These are phyloP conservation scores for Lerema accius DNA, from an alignment of 1,140 invertebrate species.

Conservation along the genomic window DNA sequence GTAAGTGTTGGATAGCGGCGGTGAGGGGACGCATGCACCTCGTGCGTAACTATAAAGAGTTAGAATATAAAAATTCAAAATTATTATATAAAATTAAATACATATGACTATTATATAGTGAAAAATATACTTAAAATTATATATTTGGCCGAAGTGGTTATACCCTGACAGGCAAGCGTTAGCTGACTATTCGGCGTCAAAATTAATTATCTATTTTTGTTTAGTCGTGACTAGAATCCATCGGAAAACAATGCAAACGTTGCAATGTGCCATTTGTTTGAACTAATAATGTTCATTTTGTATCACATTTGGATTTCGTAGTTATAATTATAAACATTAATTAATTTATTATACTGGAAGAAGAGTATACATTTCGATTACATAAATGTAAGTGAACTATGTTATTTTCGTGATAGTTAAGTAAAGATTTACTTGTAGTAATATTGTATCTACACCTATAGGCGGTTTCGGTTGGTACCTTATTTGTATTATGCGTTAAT, in stretches of 20 bases:
- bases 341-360: conserved; percentile 76
- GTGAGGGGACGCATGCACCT: conserved; percentile 56
- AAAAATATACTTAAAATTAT: conserved; percentile 81
- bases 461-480: conserved; percentile 67
- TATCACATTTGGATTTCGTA: conserved; percentile 75
- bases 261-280: conserved; percentile 78
- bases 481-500: conserved; percentile 53
- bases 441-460: conserved; percentile 58
- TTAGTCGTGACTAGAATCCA: conserved; percentile 51
- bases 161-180: conserved; percentile 81
- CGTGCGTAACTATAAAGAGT: conserved; percentile 76
- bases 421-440: conserved; percentile 66
- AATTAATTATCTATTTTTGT: conserved; percentile 74
- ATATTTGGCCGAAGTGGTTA: conserved; percentile 79
- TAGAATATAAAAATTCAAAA: conserved; percentile 81
- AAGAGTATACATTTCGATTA: conserved; percentile 69
- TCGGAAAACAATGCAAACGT: conserved; percentile 68
- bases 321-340: conserved; percentile 73
- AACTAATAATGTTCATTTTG: conserved; percentile 64
- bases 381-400: conserved; percentile 68
- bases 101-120: conserved; percentile 80
- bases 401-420: conserved; percentile 79
- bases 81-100: conserved; percentile 80
- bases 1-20: conserved; percentile 79
- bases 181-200: conserved; percentile 76